Evolutionary conservation across 2,113 vertebrate genomes (phyloP).

Genomic region (Eubucco bourcierii): DNA sequence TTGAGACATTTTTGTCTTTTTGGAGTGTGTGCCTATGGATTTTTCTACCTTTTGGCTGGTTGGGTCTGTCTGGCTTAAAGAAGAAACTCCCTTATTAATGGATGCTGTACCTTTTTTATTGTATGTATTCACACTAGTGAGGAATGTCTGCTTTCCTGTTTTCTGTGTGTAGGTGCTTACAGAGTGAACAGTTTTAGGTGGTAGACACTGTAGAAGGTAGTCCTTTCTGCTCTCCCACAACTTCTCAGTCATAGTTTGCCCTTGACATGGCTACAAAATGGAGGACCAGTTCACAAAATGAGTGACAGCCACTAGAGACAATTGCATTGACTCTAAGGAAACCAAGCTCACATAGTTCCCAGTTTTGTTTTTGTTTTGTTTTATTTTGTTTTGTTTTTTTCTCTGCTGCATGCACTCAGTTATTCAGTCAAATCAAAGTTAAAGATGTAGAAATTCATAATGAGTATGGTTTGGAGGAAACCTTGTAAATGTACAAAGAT

Average conservation of each 20-base stretch:
- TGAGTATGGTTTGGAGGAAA: neutral
- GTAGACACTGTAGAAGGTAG: neutral
- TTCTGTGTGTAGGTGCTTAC: neutral
- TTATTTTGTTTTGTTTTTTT: neutral
- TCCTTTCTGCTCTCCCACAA: neutral
- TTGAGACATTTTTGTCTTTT: neutral
- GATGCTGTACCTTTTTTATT: neutral
- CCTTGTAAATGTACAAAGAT: neutral
- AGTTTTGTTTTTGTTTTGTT: neutral
- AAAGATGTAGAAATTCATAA: neutral
- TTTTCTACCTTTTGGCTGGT: neutral
- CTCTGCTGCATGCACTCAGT: neutral
- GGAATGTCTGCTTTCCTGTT: neutral
- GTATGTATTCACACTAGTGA: neutral
- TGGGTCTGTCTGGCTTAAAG: neutral
- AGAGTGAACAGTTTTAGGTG: neutral
- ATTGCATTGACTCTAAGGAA: neutral
- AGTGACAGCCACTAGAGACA: neutral
- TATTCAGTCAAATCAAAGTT: neutral
- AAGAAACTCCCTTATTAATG: neutral
- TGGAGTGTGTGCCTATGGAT: neutral
- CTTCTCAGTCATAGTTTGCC: neutral
- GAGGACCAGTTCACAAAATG: neutral
- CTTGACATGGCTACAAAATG: neutral
- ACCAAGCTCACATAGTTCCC: neutral